A percentile compares a stretch with the other conserved stretches of the same genome.
These are phyloP conservation scores for Pan troglodytes DNA, from an alignment of 2,113 vertebrate species.

Conservation along the genomic window DNA sequence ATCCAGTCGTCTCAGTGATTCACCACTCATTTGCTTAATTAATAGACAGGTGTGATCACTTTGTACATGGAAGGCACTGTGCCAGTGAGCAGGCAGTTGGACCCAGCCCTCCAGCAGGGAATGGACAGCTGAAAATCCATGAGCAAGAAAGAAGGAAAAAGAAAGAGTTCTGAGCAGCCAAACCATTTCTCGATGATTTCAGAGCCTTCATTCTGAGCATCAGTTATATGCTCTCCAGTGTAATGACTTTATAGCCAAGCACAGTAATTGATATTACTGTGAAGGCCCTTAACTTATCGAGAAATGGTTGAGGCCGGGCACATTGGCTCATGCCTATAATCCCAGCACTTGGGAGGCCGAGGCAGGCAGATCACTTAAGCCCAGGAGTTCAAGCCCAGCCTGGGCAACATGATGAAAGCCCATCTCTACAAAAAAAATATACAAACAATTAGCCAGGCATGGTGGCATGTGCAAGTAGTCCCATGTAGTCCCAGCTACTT, in stretches of 20 bases:
- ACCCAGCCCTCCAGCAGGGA: not conserved
- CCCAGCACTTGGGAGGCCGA: too few species aligned
- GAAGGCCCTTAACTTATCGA: not conserved
- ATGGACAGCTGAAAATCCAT: not conserved
- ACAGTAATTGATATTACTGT: rapidly evolving
- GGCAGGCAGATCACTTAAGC: too few species aligned
- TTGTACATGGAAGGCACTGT: not conserved
- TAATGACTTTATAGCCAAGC: rapidly evolving
- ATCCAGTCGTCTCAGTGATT: rapidly evolving
- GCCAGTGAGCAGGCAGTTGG: not conserved
- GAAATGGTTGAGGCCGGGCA: not conserved
- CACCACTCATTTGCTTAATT: not conserved
- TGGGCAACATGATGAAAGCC: too few species aligned
- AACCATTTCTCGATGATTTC: not conserved
- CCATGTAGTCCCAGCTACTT: too few species aligned
- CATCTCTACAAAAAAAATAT: too few species aligned
- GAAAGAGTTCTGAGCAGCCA: not conserved
- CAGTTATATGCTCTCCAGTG: rapidly evolving
- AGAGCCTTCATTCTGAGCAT: not conserved
- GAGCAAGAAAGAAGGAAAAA: not conserved
- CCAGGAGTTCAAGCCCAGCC: too few species aligned
- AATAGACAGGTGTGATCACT: not conserved
- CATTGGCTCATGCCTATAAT: too few species aligned
- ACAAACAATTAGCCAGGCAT: too few species aligned
- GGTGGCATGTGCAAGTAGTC: too few species aligned